These are phyloP conservation scores for Clarias fuscus DNA, from an alignment of 2,797 vertebrate species.

Conservation along the genomic window DNA sequence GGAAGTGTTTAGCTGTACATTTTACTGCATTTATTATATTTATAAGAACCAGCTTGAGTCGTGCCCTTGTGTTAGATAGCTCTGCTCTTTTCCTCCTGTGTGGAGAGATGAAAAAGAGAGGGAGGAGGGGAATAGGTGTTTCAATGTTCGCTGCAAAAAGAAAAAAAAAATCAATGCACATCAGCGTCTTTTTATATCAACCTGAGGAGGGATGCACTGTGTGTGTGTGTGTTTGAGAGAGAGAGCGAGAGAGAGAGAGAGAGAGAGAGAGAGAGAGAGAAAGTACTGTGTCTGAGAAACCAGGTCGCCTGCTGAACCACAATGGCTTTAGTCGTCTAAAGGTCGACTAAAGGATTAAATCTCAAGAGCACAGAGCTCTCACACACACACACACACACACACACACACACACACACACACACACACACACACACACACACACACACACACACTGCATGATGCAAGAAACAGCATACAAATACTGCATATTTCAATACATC, in stretches of 20 bases:
- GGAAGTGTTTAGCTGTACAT: constrained; percentile 9
- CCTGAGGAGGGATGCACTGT: constrained; percentile 3
- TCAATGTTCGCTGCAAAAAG: not conserved
- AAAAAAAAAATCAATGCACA: constrained; percentile 23
- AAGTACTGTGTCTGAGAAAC: constrained; percentile 19
- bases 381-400: not conserved
- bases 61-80: constrained; percentile 33
- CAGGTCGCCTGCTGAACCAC: constrained; percentile 13
- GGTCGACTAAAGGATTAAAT: constrained; percentile 22
- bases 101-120: constrained; percentile 44
- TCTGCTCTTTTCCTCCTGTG: constrained; percentile 11
- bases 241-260: not conserved
- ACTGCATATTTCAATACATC: not conserved
- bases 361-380: not conserved
- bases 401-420: not conserved
- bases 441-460: not conserved
- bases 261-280: not conserved
- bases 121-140: constrained; percentile 53
- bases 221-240: too few relatives aligned
- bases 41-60: constrained; percentile 10
- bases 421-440: not conserved
- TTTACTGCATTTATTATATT: not conserved
- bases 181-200: constrained; percentile 21
- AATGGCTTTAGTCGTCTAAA: constrained; percentile 20
- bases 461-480: too few relatives aligned